Evolutionary conservation across 2,888 invertebrate species (phyloP).

Genomic region (Apodemia hepburni): DNA sequence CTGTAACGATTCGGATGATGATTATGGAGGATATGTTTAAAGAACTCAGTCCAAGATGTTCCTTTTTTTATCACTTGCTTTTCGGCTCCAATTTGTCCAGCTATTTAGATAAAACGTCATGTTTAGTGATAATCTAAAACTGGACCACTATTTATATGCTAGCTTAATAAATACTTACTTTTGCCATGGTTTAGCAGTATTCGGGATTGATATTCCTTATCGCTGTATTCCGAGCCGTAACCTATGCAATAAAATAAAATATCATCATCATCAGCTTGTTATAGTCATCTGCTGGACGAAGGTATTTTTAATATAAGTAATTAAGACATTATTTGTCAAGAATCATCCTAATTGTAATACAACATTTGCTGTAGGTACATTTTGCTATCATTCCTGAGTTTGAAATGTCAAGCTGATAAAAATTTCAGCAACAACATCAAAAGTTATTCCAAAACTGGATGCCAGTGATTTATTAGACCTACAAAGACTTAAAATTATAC

Average conservation of each 20-base stretch:
- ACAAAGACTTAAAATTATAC: no score
- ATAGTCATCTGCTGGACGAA: conserved; percentile 11
- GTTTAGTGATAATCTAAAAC: conserved; percentile 2
- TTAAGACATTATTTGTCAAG: not conserved
- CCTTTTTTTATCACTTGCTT: conserved; percentile 8
- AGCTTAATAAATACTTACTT: conserved; percentile 46
- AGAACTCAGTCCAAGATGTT: conserved; percentile 8
- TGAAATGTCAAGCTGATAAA: not conserved
- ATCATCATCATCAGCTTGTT: conserved; percentile 1
- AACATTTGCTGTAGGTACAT: not conserved
- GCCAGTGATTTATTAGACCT: no score
- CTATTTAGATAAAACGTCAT: conserved; percentile 5
- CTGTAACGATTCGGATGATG: conserved; percentile 11
- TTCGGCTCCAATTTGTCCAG: conserved; percentile 11
- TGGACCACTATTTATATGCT: conserved; percentile 1
- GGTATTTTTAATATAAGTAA: not conserved
- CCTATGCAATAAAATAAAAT: conserved; percentile 53
- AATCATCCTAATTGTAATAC: not conserved
- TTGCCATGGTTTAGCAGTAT: conserved; percentile 81
- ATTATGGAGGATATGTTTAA: conserved; percentile 11
- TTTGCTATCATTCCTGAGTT: not conserved
- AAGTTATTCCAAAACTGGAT: no score
- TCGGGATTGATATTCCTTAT: conserved; percentile 82
- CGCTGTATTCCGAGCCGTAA: conserved; percentile 88
- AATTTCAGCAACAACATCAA: not conserved